These are phyloP conservation scores for Actenoides hombroni DNA, from an alignment of 2,113 vertebrate genomes.

Conservation along the genomic window DNA sequence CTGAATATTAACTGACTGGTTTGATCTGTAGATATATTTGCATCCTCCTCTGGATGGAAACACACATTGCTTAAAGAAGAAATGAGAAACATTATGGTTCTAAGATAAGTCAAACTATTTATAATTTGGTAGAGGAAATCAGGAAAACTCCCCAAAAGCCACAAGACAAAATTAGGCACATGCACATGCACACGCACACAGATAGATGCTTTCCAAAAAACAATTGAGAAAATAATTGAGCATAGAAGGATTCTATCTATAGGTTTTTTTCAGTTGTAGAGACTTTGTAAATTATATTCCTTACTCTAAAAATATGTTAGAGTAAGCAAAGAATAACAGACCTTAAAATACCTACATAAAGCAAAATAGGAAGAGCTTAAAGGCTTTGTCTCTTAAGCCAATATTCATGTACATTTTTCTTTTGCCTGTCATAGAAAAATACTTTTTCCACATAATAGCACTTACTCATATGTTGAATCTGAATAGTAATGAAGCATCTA, in stretches of 20 bases:
- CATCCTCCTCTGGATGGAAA: neutral
- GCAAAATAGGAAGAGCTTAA: neutral
- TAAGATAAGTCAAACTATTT: neutral
- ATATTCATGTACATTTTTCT: neutral
- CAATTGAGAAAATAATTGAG: neutral
- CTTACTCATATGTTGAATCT: neutral
- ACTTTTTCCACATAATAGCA: neutral
- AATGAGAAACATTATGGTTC: neutral
- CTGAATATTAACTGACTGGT: neutral
- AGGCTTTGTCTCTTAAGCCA: neutral
- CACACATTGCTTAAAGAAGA: neutral
- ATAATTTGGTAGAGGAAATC: neutral
- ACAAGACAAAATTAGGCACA: fast-evolving
- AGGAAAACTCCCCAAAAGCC: neutral
- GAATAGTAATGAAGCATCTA: neutral
- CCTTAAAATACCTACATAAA: neutral
- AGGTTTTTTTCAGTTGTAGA: neutral
- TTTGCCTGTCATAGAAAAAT: neutral
- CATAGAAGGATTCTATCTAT: neutral
- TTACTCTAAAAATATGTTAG: neutral
- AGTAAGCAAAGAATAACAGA: neutral
- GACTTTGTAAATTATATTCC: neutral
- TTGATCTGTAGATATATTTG: neutral
- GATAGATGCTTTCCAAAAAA: neutral
- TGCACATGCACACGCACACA: neutral